These are phyloP conservation scores for Micrasema longulum DNA, from an alignment of 1,140 invertebrate species.

Conservation along the genomic window DNA sequence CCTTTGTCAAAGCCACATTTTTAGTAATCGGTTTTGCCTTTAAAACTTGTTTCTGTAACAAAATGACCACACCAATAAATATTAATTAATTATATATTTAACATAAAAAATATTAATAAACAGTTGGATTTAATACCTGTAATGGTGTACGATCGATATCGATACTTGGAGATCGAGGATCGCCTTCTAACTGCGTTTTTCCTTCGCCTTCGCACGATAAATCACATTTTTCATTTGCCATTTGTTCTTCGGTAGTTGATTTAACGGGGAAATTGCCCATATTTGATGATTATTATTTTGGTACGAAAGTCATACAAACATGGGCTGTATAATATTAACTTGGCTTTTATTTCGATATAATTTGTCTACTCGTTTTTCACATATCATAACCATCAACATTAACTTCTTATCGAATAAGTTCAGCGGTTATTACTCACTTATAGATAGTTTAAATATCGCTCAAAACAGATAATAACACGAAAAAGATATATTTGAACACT, in stretches of 20 bases:
- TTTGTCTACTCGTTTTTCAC: too few species aligned
- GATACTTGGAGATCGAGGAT: constrained; percentile 48
- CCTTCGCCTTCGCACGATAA: background rate
- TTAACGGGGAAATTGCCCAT: constrained; percentile 37
- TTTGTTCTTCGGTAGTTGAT: constrained; percentile 2
- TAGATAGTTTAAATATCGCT: too few species aligned
- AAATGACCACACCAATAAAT: constrained; percentile 22
- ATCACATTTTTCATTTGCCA: constrained; percentile 6
- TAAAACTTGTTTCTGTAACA: constrained; percentile 32
- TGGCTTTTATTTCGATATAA: too few species aligned
- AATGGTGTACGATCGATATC: constrained; percentile 49
- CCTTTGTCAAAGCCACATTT: constrained; percentile 47
- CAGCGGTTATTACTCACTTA: too few species aligned
- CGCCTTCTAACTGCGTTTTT: constrained; percentile 9
- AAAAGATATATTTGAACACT: too few species aligned
- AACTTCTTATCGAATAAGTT: too few species aligned
- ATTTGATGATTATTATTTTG: background rate
- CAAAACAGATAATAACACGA: too few species aligned
- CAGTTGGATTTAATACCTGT: constrained; percentile 30
- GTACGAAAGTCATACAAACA: too few species aligned
- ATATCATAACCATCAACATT: too few species aligned
- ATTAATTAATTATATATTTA: too few species aligned
- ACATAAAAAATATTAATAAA: too few species aligned
- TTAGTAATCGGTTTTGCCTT: constrained; percentile 46
- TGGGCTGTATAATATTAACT: too few species aligned